These are phyloP conservation scores for Eidolon dupreanum DNA, from an alignment of 2,797 vertebrate genomes.

Conservation along the genomic window DNA sequence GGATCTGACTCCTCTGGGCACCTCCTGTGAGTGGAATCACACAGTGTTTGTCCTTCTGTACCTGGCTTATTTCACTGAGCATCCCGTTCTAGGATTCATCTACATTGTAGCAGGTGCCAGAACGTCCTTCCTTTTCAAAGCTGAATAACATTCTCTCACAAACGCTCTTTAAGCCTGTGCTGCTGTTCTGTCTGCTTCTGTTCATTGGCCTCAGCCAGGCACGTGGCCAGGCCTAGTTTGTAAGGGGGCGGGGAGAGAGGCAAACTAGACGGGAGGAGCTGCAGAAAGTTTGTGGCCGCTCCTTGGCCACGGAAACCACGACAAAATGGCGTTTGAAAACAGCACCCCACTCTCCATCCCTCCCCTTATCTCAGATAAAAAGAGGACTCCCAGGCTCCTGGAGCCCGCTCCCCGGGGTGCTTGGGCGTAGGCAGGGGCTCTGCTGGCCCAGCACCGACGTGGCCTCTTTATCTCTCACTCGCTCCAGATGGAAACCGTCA, in stretches of 20 bases:
- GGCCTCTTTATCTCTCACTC: background rate
- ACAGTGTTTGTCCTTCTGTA: background rate
- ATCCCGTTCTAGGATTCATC: accelerated
- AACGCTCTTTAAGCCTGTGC: background rate
- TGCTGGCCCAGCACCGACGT: background rate
- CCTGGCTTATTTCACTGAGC: background rate
- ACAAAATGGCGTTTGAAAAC: background rate
- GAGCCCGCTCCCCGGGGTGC: accelerated
- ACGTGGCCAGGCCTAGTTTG: background rate
- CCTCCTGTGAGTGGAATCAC: background rate
- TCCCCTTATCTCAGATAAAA: background rate
- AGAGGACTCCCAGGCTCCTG: background rate
- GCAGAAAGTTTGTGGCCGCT: background rate
- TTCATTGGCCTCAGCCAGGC: background rate
- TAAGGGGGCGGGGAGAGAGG: background rate
- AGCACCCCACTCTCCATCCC: accelerated
- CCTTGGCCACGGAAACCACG: background rate
- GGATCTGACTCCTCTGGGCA: too few relatives aligned
- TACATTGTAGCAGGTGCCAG: too few relatives aligned
- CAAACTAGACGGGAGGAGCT: too few relatives aligned
- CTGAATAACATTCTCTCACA: background rate
- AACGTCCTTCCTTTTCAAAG: background rate
- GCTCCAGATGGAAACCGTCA: slow-evolving; percentile 82
- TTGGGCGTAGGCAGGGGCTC: background rate
- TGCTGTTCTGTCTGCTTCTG: background rate